Evolutionary conservation across 2,113 vertebrate species (phyloP).

Genomic region (Empidonax traillii): DNA sequence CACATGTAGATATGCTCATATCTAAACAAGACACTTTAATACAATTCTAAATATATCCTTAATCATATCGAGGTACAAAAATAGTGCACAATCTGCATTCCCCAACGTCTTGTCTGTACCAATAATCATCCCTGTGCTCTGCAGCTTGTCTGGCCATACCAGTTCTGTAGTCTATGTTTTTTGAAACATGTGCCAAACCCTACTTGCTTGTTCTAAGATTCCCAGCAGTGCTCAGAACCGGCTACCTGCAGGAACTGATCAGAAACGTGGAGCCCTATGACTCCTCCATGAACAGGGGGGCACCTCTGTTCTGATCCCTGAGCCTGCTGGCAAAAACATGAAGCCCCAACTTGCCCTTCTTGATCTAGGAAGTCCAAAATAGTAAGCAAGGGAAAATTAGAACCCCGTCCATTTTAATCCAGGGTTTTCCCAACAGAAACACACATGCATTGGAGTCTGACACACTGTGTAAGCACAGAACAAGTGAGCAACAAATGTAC

Average conservation of each 20-base stretch:
- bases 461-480: neutral
- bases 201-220: neutral
- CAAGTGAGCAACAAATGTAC: rapidly evolving
- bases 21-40: neutral
- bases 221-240: neutral
- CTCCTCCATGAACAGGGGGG: rapidly evolving
- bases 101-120: neutral
- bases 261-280: neutral
- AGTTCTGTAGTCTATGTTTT: neutral
- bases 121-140: neutral
- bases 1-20: rapidly evolving
- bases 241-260: neutral
- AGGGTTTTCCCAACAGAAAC: neutral
- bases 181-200: neutral
- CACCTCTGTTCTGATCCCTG: neutral
- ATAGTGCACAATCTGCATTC: rapidly evolving
- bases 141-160: neutral
- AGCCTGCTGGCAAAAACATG: neutral
- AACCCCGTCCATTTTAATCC: neutral
- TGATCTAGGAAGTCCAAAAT: neutral
- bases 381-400: neutral
- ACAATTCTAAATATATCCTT: neutral
- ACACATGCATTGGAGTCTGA: rapidly evolving
- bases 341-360: neutral
- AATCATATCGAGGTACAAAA: neutral